These are phyloP conservation scores for Dasysyrphus tricinctus DNA, from an alignment of 2,888 invertebrate species.

Conservation along the genomic window DNA sequence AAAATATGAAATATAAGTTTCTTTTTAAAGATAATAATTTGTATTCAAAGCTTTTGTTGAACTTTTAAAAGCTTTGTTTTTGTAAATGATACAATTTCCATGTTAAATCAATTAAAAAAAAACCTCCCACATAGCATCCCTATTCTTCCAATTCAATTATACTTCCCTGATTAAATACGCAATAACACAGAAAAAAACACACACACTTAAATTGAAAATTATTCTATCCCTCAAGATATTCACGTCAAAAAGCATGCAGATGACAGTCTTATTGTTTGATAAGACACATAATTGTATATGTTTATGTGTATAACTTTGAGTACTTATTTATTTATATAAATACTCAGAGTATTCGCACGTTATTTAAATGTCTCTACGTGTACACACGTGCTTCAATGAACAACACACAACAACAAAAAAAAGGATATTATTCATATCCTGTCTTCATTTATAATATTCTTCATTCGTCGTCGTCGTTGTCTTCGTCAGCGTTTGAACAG, in stretches of 20 bases:
- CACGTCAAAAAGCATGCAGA: constrained; percentile 37
- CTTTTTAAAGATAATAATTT: too few species aligned
- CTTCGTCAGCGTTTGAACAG: constrained; percentile 30
- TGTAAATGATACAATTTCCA: background rate
- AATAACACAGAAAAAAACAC: too few species aligned
- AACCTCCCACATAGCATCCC: background rate
- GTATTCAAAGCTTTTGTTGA: too few species aligned
- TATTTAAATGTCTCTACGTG: constrained; percentile 58
- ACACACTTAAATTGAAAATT: constrained; percentile 3
- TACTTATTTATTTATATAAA: constrained; percentile 58
- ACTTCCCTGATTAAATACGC: constrained; percentile 6
- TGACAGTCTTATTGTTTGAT: constrained; percentile 71
- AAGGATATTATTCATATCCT: constrained; percentile 58
- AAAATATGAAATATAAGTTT: too few species aligned
- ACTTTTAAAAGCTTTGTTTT: background rate
- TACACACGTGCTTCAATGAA: constrained; percentile 25
- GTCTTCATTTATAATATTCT: constrained; percentile 59
- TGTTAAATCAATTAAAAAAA: background rate
- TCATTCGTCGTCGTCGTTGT: constrained; percentile 40
- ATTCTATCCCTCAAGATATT: background rate
- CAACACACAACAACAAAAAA: background rate
- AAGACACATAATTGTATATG: constrained; percentile 52
- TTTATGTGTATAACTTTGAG: constrained; percentile 42
- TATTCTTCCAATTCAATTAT: background rate
- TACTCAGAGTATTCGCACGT: constrained; percentile 54